Percentiles rank a stretch among this genome's conserved stretches.
These are phyloP conservation scores for Clamator glandarius DNA, from an alignment of 2,797 vertebrate genomes.

Conservation along the genomic window DNA sequence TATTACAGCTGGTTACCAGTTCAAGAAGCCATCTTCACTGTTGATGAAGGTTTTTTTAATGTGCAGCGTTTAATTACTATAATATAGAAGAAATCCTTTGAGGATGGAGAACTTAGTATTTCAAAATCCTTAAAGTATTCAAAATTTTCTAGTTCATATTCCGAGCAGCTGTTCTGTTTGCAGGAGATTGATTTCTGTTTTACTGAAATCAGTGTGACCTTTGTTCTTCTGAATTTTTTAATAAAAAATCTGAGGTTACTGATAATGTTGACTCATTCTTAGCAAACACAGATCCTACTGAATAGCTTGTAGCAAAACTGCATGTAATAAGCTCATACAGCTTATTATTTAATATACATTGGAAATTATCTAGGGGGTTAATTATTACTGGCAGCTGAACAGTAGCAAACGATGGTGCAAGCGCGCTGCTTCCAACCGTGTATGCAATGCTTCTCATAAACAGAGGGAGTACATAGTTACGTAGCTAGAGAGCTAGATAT, in stretches of 20 bases:
- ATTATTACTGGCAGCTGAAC: neutral
- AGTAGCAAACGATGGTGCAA: neutral
- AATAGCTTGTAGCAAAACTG: neutral
- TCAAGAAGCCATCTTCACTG: neutral
- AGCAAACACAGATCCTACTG: neutral
- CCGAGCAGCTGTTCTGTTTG: neutral
- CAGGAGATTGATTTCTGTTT: neutral
- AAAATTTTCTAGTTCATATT: neutral
- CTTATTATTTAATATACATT: neutral
- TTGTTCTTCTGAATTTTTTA: conserved; percentile 1
- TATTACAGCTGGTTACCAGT: neutral
- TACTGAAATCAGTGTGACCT: neutral
- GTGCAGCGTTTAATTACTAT: neutral
- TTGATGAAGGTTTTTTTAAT: neutral
- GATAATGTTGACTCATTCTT: neutral
- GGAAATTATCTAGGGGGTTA: neutral
- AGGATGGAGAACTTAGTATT: neutral
- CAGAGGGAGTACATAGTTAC: neutral
- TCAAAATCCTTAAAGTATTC: neutral
- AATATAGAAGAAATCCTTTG: neutral
- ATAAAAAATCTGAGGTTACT: conserved; percentile 15
- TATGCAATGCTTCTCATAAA: neutral
- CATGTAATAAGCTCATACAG: neutral
- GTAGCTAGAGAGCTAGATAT: neutral
- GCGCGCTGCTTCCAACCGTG: neutral